A percentile compares a stretch with the other conserved stretches of the same genome.
Conservation (phyloP, 2,888 invertebrate genomes). For the Entomobrya multifasciata region DNA sequence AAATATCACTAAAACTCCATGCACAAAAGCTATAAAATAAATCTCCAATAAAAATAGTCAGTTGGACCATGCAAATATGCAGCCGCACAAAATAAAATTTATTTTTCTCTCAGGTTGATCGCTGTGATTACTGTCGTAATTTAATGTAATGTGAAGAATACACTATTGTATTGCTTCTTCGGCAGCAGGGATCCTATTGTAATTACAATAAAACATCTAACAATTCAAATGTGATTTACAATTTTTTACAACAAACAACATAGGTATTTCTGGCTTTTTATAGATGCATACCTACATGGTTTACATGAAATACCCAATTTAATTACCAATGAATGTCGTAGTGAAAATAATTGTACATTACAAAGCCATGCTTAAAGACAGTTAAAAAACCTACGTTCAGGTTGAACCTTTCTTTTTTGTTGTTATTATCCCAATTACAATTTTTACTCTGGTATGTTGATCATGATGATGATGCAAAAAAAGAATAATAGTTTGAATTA, state of each 20-base stretch:
- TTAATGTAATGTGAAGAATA: conserved; percentile 53
- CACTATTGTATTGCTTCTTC: conserved; percentile 56
- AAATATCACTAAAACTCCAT: no score
- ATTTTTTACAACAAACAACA: conserved; percentile 20
- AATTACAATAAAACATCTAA: conserved; percentile 56
- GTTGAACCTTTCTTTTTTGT: background rate
- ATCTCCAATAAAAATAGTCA: background rate
- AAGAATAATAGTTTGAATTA: background rate
- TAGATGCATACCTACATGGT: background rate
- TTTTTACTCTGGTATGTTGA: background rate
- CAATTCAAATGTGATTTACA: conserved; percentile 43
- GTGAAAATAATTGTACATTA: background rate
- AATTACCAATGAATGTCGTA: background rate
- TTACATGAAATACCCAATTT: background rate
- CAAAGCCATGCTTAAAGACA: no score
- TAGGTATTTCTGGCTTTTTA: no score
- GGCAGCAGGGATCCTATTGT: conserved; percentile 60
- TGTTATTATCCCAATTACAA: background rate
- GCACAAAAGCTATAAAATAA: no score
- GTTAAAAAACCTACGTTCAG: no score
- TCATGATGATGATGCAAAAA: background rate
- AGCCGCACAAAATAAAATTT: conserved; percentile 1
- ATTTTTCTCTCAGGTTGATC: background rate
- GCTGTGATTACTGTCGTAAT: conserved; percentile 31
- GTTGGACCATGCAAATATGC: no score